Evolutionary conservation across 1,140 invertebrate genomes (phyloP), one percentile per base, ranked within the genome.

Genomic region (Macrotrachela quadricornifera): DNA sequence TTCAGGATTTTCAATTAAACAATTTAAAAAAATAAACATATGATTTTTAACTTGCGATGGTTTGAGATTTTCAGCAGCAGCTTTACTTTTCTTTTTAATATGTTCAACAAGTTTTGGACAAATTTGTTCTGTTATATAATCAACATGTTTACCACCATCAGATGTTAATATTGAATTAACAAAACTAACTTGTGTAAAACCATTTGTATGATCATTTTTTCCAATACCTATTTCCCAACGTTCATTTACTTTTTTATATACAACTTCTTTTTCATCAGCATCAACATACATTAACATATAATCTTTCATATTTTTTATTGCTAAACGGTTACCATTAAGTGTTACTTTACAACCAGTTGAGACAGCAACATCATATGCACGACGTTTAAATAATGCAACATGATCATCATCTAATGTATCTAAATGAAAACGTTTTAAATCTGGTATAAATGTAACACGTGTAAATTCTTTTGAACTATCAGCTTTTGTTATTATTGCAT

Each of bases 141-240:
- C 92, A 16, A 99, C 85, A 70, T 99, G 94, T 47, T 88, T 77
- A 14, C 94, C 94, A 60, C 94, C 94, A 78, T 96, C 97, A 10
- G 84, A 90, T 0, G 94, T 99, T 14, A 92, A 90, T 63, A 99
- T 99, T 58, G 87, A 94, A 70, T 99, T 99, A 9, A 97, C 94
- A 73, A 99, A 99, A 30, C 91, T 96, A 59, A 95, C 83, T 74
- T 97, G 92, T 67, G 95, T 87, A 67, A 95, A 97, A 9, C 85
- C 86, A 56, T 85, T 81, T 4, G 21, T 30, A 30, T 30, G 21
- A 30, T 74, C 73, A 45, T 90, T 96, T 1, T 84, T 64, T 30
- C 85, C 81, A 6, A 92, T 69, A 18, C 87, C 94, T 11, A 99
- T 79, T 75, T 99, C 91, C 94, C 94, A 99, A 41, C 94, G 75